These are phyloP conservation scores for Micronycteris hirsuta DNA, from an alignment of 2,113 vertebrate species.

Conservation along the genomic window DNA sequence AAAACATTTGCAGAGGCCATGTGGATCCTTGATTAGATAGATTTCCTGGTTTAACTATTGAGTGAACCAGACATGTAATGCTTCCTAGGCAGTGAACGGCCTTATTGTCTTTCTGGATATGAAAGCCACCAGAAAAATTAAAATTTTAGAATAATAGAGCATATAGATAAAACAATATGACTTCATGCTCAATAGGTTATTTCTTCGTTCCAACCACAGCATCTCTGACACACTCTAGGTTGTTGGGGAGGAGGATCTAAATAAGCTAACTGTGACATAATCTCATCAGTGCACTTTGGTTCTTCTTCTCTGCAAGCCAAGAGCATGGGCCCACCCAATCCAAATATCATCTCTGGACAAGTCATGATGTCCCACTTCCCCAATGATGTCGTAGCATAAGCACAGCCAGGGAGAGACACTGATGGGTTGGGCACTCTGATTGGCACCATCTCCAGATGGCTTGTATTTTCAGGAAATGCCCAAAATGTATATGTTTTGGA, in stretches of 20 bases:
- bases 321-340: not conserved
- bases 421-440: not conserved
- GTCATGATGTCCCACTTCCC: not conserved
- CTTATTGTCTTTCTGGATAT: not conserved
- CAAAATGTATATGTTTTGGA: too few relatives aligned
- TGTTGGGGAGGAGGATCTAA: not conserved
- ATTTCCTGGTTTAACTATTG: not conserved
- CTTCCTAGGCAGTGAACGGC: not conserved
- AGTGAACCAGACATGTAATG: not conserved
- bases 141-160: not conserved
- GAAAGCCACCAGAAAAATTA: not conserved
- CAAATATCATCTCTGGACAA: not conserved
- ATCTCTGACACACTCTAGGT: not conserved
- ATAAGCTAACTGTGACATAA: not conserved
- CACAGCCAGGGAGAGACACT: not conserved
- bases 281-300: not conserved
- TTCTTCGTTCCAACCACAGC: not conserved
- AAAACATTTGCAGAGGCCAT: not conserved
- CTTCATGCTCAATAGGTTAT: not conserved
- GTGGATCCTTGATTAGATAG: not conserved
- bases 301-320: not conserved
- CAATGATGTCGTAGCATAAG: not conserved
- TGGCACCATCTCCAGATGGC: not conserved
- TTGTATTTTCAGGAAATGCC: not conserved
- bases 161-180: not conserved